Conservation (phyloP, 1,140 invertebrate genomes). For the Trachymyrmex septentrionalis region DNA sequence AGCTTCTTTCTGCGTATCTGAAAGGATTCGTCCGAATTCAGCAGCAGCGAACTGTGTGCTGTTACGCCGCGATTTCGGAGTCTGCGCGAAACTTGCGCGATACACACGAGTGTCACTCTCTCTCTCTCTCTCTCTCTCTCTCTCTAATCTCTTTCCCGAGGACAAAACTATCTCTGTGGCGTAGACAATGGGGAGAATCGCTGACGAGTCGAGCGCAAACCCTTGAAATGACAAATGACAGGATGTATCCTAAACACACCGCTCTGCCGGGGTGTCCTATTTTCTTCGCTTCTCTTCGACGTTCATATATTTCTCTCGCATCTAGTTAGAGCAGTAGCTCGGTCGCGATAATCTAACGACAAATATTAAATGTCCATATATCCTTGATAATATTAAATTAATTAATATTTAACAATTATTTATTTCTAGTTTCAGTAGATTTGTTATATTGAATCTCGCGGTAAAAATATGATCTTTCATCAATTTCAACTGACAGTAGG, state of each 20-base stretch:
- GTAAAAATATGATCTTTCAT: background rate
- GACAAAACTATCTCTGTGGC: constrained; percentile 80
- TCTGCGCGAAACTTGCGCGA: constrained; percentile 3
- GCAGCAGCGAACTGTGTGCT: background rate
- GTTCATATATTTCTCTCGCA: background rate
- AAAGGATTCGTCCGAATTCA: background rate
- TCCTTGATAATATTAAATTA: no score
- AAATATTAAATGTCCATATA: background rate
- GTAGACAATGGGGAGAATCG: constrained; percentile 79
- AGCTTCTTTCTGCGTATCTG: background rate
- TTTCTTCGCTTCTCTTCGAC: constrained; percentile 39
- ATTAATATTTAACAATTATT: constrained; percentile 6
- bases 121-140: no score
- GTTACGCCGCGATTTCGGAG: background rate
- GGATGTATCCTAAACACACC: constrained; percentile 74
- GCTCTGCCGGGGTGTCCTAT: constrained; percentile 39
- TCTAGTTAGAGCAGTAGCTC: constrained; percentile 15
- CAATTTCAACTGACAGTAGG: background rate
- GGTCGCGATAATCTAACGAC: background rate
- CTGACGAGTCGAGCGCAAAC: constrained; percentile 82
- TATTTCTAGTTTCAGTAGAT: background rate
- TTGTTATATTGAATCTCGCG: background rate
- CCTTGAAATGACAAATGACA: constrained; percentile 84
- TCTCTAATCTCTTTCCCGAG: constrained; percentile 24
- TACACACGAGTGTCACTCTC: constrained; percentile 8